Evolutionary conservation across 2,797 vertebrate genomes (phyloP).

Genomic region (Eulemur albifrons): DNA sequence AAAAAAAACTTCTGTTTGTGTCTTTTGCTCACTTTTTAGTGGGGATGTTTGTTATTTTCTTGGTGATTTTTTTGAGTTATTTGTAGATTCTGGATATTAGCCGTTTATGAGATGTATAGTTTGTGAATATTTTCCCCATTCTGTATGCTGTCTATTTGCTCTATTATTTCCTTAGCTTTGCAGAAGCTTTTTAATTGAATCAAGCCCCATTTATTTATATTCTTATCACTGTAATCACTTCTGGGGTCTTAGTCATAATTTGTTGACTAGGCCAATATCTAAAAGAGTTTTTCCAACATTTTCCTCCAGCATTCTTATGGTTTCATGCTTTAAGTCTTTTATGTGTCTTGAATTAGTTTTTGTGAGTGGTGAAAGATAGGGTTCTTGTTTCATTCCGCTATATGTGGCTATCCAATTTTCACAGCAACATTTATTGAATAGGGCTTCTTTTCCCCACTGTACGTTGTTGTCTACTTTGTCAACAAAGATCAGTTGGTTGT

Average conservation of each 20-base stretch:
- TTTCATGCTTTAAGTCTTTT: not conserved
- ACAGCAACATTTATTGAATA: not conserved
- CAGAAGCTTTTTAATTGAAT: no score
- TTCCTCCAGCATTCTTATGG: not conserved
- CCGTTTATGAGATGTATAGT: not conserved
- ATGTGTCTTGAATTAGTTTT: no score
- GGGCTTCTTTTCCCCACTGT: not conserved
- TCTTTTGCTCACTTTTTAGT: not conserved
- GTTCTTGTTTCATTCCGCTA: no score
- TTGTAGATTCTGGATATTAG: not conserved
- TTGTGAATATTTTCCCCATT: not conserved
- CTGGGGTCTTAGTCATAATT: not conserved
- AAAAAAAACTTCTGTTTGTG: not conserved
- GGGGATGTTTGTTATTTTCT: not conserved
- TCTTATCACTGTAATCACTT: not conserved
- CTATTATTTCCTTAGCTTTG: no score
- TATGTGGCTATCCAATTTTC: no score
- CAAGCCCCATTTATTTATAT: no score
- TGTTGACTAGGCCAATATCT: not conserved
- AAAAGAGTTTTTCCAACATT: not conserved
- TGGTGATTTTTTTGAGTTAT: not conserved
- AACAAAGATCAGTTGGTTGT: not conserved
- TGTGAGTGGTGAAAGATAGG: no score
- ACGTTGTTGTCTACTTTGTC: not conserved
- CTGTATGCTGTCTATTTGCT: not conserved